A percentile compares a stretch with the other conserved stretches of the same genome.
Evolutionary conservation across 2,113 vertebrate species (phyloP).

Genomic region (Ornithorhynchus anatinus): DNA sequence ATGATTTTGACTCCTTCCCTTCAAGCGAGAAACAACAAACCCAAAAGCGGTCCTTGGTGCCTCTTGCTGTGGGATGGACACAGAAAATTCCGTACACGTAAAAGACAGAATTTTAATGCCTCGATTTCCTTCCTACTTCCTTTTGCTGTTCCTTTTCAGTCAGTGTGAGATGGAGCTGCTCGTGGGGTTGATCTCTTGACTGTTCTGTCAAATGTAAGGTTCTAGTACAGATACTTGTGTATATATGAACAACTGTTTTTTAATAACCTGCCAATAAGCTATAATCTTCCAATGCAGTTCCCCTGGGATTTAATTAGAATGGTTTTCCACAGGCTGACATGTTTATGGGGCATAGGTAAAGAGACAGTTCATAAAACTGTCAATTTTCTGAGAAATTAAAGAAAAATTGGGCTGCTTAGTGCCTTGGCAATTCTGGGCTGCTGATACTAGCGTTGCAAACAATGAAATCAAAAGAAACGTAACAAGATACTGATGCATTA

Average conservation of each 20-base stretch:
- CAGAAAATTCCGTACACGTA: no score
- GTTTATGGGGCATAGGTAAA: slow-evolving; percentile 86
- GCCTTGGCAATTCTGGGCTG: slow-evolving; percentile 75
- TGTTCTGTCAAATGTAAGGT: slow-evolving; percentile 71
- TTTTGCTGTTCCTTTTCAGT: background rate
- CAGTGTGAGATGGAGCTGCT: slow-evolving; percentile 43
- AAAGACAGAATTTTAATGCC: background rate
- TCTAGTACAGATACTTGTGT: slow-evolving; percentile 76
- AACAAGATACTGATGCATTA: slow-evolving; percentile 82
- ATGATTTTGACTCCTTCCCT: no score
- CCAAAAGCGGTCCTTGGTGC: no score
- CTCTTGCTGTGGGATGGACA: no score
- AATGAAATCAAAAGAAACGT: slow-evolving; percentile 78
- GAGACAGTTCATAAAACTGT: slow-evolving; percentile 88
- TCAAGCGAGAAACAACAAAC: no score
- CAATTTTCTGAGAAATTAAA: slow-evolving; percentile 85
- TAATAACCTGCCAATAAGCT: slow-evolving; percentile 84
- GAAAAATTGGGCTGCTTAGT: slow-evolving; percentile 82
- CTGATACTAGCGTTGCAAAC: slow-evolving; percentile 72
- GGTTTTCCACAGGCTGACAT: slow-evolving; percentile 80
- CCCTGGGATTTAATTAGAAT: slow-evolving; percentile 82
- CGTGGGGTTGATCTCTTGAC: slow-evolving; percentile 69
- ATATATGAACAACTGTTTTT: slow-evolving; percentile 85
- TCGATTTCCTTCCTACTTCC: background rate
- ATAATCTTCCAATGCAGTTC: slow-evolving; percentile 76